Percentiles rank a stretch among this genome's conserved stretches.
Evolutionary conservation across 2,113 vertebrate species (phyloP).

Genomic region (Proterorhinus semilunaris): DNA sequence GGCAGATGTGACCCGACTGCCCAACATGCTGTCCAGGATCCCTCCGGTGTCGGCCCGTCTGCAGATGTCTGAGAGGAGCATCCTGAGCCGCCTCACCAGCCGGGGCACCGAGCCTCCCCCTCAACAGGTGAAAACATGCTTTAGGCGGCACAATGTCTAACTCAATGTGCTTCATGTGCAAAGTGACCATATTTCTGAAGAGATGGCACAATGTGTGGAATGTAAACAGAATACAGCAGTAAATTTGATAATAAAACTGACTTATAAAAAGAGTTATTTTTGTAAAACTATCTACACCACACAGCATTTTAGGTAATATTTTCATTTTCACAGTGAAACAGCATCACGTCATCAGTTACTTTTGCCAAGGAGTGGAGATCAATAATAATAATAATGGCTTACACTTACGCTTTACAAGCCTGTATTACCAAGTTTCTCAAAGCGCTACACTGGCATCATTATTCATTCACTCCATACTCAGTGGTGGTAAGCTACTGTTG

Average conservation of each 20-base stretch:
- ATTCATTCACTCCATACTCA: too few relatives aligned
- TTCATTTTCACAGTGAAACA: neutral
- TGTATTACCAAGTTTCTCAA: too few relatives aligned
- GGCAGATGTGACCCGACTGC: conserved; percentile 92
- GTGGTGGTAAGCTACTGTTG: too few relatives aligned
- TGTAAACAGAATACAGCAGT: neutral
- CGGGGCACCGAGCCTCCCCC: conserved; percentile 85
- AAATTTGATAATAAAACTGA: neutral
- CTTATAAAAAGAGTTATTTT: neutral
- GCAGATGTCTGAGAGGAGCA: conserved; percentile 97
- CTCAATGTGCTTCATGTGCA: too few relatives aligned
- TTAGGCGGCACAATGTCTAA: neutral
- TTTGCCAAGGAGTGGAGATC: too few relatives aligned
- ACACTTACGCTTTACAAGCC: too few relatives aligned
- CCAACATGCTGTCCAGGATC: conserved; percentile 95
- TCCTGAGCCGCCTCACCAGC: conserved; percentile 93
- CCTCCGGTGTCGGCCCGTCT: conserved; percentile 92
- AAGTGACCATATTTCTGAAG: too few relatives aligned
- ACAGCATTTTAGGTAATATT: neutral
- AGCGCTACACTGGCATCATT: too few relatives aligned
- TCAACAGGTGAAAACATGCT: conserved; percentile 82
- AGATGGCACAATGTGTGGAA: neutral
- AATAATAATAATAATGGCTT: too few relatives aligned
- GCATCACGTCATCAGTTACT: too few relatives aligned
- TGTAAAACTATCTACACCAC: neutral